Conservation (phyloP, 1,140 invertebrate genomes). For the Artemia franciscana region DNA sequence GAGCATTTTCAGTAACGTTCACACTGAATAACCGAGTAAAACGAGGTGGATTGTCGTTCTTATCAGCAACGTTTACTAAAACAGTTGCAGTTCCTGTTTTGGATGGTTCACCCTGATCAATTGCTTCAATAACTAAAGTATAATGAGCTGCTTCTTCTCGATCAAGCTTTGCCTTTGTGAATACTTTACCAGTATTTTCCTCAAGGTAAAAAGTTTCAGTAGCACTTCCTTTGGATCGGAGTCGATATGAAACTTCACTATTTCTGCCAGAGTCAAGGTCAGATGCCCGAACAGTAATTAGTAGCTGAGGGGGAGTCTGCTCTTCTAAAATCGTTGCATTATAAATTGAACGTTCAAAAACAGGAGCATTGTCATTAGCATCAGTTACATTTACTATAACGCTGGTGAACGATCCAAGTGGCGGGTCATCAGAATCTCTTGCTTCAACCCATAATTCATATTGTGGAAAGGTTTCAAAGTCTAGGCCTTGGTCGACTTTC, state of each 20-base stretch:
- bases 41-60: conserved; percentile 81
- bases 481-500: conserved; percentile 45
- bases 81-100: conserved; percentile 62
- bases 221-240: conserved; percentile 30
- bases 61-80: conserved; percentile 56
- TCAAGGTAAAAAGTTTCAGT: conserved; percentile 46
- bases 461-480: conserved; percentile 57
- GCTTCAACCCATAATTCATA: conserved; percentile 88
- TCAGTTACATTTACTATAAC: conserved; percentile 67
- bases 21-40: conserved; percentile 79
- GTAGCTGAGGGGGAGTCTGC: conserved; percentile 46
- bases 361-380: conserved; percentile 68
- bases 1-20: conserved; percentile 84
- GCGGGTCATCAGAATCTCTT: conserved; percentile 51
- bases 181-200: conserved; percentile 53
- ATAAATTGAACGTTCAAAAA: conserved; percentile 53
- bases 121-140: conserved; percentile 55
- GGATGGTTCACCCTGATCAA: conserved; percentile 53
- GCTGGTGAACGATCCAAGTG: conserved; percentile 37
- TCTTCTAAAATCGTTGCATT: conserved; percentile 65
- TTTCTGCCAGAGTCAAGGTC: conserved; percentile 72
- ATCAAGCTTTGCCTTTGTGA: conserved; percentile 55
- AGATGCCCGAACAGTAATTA: conserved; percentile 49
- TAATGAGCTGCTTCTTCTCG: conserved; percentile 64
- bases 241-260: conserved; percentile 50